Percentiles rank a stretch among this genome's conserved stretches.
These are phyloP conservation scores for Motacilla tschutschensis DNA, from an alignment of 2,113 vertebrate genomes.

Conservation along the genomic window DNA sequence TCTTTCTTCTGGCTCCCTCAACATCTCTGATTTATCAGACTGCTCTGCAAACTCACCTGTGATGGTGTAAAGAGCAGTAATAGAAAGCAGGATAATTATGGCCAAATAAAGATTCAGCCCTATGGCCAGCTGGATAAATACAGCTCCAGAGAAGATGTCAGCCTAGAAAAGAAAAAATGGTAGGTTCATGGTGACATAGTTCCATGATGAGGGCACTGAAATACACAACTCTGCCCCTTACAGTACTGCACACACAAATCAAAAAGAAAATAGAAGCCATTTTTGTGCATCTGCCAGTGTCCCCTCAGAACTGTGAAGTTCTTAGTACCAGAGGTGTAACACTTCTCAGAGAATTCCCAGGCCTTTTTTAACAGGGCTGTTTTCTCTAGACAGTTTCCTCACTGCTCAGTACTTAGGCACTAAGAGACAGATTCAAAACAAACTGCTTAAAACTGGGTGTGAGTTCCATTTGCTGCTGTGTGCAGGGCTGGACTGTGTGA, in stretches of 20 bases:
- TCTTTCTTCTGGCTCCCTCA: background rate
- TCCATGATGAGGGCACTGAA: background rate
- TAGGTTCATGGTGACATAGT: background rate
- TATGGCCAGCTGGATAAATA: constrained; percentile 91
- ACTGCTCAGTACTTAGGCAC: background rate
- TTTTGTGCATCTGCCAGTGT: background rate
- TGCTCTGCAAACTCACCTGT: constrained; percentile 79
- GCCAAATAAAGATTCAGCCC: constrained; percentile 90
- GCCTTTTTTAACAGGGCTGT: background rate
- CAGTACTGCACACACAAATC: background rate
- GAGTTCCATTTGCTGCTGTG: background rate
- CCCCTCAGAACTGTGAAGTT: background rate
- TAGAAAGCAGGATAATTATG: constrained; percentile 80
- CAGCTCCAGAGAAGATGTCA: constrained; percentile 92
- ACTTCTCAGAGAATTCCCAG: background rate
- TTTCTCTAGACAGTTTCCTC: background rate
- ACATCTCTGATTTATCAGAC: background rate
- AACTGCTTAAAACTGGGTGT: background rate
- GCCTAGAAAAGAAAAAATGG: constrained; percentile 71
- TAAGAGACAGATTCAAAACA: background rate
- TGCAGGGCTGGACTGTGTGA: background rate
- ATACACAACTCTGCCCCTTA: background rate
- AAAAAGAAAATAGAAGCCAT: background rate
- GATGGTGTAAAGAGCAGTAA: constrained; percentile 91
- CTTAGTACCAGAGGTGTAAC: background rate